Evolutionary conservation across 1,140 invertebrate species (phyloP).

Genomic region (Trichonephila inaurata): DNA sequence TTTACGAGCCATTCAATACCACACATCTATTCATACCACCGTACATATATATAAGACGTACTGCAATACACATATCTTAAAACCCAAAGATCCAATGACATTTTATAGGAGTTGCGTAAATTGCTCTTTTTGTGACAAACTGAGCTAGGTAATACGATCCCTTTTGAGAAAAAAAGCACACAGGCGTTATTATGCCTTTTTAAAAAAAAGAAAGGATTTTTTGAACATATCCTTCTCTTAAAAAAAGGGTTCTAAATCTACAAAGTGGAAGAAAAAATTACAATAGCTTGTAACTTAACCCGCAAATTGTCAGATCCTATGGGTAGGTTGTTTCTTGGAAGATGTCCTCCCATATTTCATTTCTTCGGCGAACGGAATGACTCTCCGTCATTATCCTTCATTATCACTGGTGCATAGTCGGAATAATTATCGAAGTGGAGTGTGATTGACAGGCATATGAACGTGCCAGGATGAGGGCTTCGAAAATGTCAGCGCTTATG

Average conservation of each 20-base stretch:
- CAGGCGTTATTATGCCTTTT: background rate
- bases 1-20: too few species aligned
- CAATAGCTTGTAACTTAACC: background rate
- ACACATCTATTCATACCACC: too few species aligned
- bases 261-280: background rate
- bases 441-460: constrained; percentile 5
- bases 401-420: background rate
- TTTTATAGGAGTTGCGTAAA: background rate
- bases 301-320: background rate
- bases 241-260: background rate
- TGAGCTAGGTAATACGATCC: background rate
- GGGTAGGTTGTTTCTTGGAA: background rate
- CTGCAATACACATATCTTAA: background rate
- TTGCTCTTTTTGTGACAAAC: background rate
- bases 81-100: background rate
- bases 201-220: background rate
- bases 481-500: background rate
- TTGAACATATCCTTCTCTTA: too few species aligned
- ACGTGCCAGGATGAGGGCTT: background rate
- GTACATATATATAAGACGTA: too few species aligned
- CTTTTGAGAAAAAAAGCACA: background rate
- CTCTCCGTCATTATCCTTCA: background rate
- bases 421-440: background rate
- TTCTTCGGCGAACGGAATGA: background rate
- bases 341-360: background rate